Evolutionary conservation across 2,797 vertebrate species (phyloP), one percentile per base, ranked within the genome.

Genomic region (Sphenodon punctatus): DNA sequence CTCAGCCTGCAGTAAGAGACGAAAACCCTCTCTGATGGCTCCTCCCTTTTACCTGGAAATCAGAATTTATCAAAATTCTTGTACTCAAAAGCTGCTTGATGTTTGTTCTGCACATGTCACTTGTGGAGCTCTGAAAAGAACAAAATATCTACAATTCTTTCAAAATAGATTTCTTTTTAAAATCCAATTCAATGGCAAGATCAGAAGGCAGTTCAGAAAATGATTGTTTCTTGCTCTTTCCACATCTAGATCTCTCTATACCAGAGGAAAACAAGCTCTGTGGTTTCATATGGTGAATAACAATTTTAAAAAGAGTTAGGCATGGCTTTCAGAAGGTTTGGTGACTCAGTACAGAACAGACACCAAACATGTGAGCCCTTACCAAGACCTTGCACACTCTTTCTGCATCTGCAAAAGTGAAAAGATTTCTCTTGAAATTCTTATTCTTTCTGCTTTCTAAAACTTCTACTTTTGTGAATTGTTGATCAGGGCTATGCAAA

Each of bases 171-270:
- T 38, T 74, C 75, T 58, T 59, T 61, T 19, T 72, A 69, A 68
- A 20, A 56, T 39, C 0, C 70, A 64, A 59, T 23, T 10, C 32
- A 75, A 4, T 9, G 43, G 71, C 56, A 4, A 71, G 6, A 42
- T 34, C 0, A 0, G 4, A 27, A 3, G 56, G 8, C 4, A 4
- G 5, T 13, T 51, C 2, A 4, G 10, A 6, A 74, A 60, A 10
- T 41, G 19, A 3, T 1, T 23, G 16, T 6, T 2, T n/a, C 7
- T 46, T 45, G 3, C 39, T 1, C 34, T n/a, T 84, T 51, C 15
- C 5, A 23, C 6, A 2, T 13, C 10, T 8, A 55, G 8, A 72
- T 56, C 3, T n/a, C 2, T 3, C 19, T 13, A 3, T 34, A 64
- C 73, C 41, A 20, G 22, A 30, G 75, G 5, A 43, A 10, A 86